Evolutionary conservation across 2,797 vertebrate genomes (phyloP).

Genomic region (Trachurus trachurus): DNA sequence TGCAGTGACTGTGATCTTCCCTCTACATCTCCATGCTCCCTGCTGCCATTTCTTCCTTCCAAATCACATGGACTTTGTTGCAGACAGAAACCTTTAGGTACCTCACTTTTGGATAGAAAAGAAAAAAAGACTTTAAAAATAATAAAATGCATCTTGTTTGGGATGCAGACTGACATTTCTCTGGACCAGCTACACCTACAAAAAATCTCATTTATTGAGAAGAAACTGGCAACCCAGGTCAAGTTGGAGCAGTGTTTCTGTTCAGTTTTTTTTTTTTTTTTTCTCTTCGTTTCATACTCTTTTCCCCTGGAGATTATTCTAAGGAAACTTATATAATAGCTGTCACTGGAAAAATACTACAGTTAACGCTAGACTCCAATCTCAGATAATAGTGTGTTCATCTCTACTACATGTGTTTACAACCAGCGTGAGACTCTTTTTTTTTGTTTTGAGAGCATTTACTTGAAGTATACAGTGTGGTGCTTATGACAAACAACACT

Average conservation of each 20-base stretch:
- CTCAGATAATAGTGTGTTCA: conserved; percentile 9
- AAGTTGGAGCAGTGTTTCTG: not conserved
- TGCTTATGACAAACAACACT: conserved; percentile 16
- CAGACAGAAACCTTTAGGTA: conserved; percentile 11
- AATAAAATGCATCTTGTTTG: conserved; percentile 1
- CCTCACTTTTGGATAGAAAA: conserved; percentile 11
- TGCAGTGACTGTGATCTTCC: conserved; percentile 53
- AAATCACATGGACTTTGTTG: conserved; percentile 32
- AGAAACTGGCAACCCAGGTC: not conserved
- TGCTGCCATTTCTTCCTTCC: conserved; percentile 1
- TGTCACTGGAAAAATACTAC: conserved; percentile 9
- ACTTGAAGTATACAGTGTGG: conserved; percentile 37
- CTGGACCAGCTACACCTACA: conserved; percentile 5
- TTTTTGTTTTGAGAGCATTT: conserved; percentile 6
- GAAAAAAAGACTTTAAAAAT: not conserved
- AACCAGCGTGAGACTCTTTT: not conserved
- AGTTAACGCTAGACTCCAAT: not conserved
- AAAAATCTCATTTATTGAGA: not conserved
- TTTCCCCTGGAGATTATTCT: not conserved
- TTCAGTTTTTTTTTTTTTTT: not conserved
- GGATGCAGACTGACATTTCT: conserved; percentile 3
- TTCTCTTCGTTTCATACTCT: not conserved
- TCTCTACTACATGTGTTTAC: conserved; percentile 11
- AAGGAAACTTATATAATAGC: conserved; percentile 15
- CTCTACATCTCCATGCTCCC: conserved; percentile 20